Base-by-base conservation (phyloP, 2,797 vertebrate genomes). In the Tympanoctomys barrerae region DNA sequence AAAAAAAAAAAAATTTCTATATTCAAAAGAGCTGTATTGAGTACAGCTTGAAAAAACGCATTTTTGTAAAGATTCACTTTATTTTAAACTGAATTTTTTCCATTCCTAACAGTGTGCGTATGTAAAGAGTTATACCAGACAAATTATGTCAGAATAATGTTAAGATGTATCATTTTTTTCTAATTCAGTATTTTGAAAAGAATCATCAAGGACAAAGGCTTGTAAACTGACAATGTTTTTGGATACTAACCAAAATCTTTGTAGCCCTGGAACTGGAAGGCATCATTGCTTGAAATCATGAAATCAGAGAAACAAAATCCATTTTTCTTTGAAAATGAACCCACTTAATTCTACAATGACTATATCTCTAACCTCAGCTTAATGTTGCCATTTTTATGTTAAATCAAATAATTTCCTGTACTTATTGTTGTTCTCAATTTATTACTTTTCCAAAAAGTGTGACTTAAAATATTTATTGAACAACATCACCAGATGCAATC, bases 131-230 rank as follows among this genome's bases (percentile, higher is more conserved):
- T 62, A 75, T 52, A 84, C 70, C n/a, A 52, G 66, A 16, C 21
- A 89, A 73, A 42, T 0, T 0, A 42, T n/a, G 39, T 78, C 28
- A 46, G 71, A 75, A 83, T 85, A n/a, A 5, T 75, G 3, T 61
- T 90, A 59, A 49, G 19, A 81, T 81, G 87, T 5, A 80, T 54
- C 78, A 64, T 81, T 52, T 19, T 70, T 90, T 42, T 1, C 7
- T 92, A 87, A 91, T 94, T 28, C 80, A 10, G 77, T 77, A 85
- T 12, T 36, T 83, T 52, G 71, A 36, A 90, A 92, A 75, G 14
- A 73, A 46, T 64, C 21, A 75, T 87, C 86, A 93, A 94, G 18
- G 7, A 28, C 79, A 79, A 91, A 79, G 89, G 1, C 7, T 79
- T 68, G 13, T 36, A 83, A 59, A 33, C 36, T 85, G 26, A 24